A percentile compares a stretch with the other conserved stretches of the same genome.
phyloP scores from a whole-genome alignment of 2,113 vertebrate species.

The Silurus meridionalis region DNA sequence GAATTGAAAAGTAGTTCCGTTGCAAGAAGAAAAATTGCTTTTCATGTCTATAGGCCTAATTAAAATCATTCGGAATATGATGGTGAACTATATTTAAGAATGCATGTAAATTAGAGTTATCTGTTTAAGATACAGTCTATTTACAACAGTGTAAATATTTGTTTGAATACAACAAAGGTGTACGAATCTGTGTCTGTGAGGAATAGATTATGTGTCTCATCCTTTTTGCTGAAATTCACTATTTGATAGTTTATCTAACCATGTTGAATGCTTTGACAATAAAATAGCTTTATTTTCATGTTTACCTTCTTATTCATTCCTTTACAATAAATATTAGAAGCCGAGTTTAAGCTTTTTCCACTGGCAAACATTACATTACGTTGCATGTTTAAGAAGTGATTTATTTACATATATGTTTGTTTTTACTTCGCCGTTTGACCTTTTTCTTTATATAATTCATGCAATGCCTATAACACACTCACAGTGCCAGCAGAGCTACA shows the following conservation, averaged over 20 bases:
- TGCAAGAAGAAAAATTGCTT: constrained; percentile 59
- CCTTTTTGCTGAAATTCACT: constrained; percentile 87
- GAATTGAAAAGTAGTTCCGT: constrained; percentile 67
- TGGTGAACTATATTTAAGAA: constrained; percentile 78
- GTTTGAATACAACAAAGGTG: constrained; percentile 85
- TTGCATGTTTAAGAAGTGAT: background rate
- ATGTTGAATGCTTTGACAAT: constrained; percentile 99
- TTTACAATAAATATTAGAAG: constrained; percentile 1
- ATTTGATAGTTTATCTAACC: constrained; percentile 98
- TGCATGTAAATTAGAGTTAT: constrained; percentile 86
- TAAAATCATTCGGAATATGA: constrained; percentile 67
- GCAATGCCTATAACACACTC: background rate
- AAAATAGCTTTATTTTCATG: constrained; percentile 99
- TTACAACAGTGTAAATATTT: constrained; percentile 82
- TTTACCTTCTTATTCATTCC: constrained; percentile 58
- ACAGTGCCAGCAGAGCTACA: background rate
- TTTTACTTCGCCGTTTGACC: background rate
- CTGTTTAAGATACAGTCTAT: constrained; percentile 82
- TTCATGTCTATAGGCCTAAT: constrained; percentile 67
- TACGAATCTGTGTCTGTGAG: constrained; percentile 96
- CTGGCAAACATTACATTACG: background rate
- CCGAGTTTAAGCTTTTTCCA: background rate
- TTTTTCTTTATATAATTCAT: background rate
- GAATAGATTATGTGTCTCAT: constrained; percentile 88
- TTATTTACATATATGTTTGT: background rate